A percentile compares a stretch with the other conserved stretches of the same genome.
These are phyloP conservation scores for Chionomys nivalis DNA, from an alignment of 2,113 vertebrate genomes.

Conservation along the genomic window DNA sequence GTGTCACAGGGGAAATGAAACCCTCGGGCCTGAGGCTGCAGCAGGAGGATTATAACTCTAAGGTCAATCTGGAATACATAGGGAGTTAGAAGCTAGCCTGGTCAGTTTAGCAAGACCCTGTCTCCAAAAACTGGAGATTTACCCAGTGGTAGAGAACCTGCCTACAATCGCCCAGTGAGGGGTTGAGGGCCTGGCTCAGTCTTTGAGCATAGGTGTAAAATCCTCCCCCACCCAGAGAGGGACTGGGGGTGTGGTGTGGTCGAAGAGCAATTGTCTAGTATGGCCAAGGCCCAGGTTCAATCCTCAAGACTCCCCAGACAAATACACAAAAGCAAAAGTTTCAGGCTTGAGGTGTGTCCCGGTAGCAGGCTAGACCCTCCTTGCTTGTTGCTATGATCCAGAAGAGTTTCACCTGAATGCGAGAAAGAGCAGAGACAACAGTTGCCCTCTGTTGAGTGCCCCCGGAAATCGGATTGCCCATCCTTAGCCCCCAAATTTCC, in stretches of 20 bases:
- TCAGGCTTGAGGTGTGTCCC: not conserved
- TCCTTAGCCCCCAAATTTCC: not conserved
- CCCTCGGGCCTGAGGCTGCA: not conserved
- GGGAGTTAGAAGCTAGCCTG: not conserved
- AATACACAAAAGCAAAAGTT: not conserved
- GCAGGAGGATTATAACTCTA: not conserved
- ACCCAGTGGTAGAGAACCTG: too few species aligned
- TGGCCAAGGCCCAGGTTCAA: not conserved
- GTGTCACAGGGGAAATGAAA: slow-evolving; percentile 54
- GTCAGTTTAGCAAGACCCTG: not conserved
- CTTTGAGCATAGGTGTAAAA: not conserved
- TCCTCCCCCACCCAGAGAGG: not conserved
- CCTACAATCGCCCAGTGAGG: not conserved
- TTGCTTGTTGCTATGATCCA: not conserved
- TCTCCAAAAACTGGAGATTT: not conserved
- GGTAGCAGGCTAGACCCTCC: not conserved
- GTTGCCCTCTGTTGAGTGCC: not conserved
- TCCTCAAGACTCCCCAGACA: not conserved
- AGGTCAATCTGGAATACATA: not conserved
- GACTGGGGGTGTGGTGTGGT: not conserved
- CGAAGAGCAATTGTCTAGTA: not conserved
- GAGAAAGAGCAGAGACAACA: not conserved
- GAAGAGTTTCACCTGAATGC: not conserved
- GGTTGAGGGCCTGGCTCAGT: not conserved
- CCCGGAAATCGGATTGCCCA: not conserved